Conservation (phyloP, 2,888 invertebrate genomes). For the Agrotis puta region DNA sequence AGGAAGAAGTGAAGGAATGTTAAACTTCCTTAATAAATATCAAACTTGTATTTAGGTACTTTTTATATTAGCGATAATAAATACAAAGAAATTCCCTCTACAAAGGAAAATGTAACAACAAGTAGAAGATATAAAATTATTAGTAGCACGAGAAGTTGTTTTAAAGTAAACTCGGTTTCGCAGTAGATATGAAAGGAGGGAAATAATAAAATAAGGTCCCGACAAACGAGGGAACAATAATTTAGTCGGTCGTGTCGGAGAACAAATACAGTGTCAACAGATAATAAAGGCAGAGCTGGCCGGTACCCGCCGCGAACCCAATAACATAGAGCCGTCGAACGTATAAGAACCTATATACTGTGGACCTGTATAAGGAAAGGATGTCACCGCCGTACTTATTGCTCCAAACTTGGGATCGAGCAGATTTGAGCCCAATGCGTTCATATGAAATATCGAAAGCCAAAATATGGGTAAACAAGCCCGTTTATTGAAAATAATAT, state of each 20-base stretch:
- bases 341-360: slow-evolving; percentile 75
- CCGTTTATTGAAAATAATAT: slow-evolving; percentile 60
- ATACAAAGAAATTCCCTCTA: slow-evolving; percentile 61
- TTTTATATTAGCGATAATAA: slow-evolving; percentile 64
- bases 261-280: slow-evolving; percentile 82
- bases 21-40: slow-evolving; percentile 70
- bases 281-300: slow-evolving; percentile 80
- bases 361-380: slow-evolving; percentile 76
- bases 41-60: slow-evolving; percentile 56
- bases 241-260: slow-evolving; percentile 76
- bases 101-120: slow-evolving; percentile 52
- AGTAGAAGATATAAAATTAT: slow-evolving; percentile 63
- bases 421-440: slow-evolving; percentile 74
- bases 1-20: slow-evolving; percentile 56
- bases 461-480: slow-evolving; percentile 67
- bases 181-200: slow-evolving; percentile 59
- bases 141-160: slow-evolving; percentile 63
- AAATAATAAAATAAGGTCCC: slow-evolving; percentile 70
- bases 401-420: slow-evolving; percentile 72
- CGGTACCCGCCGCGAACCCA: slow-evolving; percentile 76
- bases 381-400: slow-evolving; percentile 76
- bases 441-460: slow-evolving; percentile 72
- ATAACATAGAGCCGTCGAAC: slow-evolving; percentile 76
- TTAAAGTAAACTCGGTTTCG: slow-evolving; percentile 64
- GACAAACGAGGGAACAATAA: slow-evolving; percentile 76